These are phyloP conservation scores for Himalopsyche japonica DNA, from an alignment of 2,888 invertebrate species.

Conservation along the genomic window DNA sequence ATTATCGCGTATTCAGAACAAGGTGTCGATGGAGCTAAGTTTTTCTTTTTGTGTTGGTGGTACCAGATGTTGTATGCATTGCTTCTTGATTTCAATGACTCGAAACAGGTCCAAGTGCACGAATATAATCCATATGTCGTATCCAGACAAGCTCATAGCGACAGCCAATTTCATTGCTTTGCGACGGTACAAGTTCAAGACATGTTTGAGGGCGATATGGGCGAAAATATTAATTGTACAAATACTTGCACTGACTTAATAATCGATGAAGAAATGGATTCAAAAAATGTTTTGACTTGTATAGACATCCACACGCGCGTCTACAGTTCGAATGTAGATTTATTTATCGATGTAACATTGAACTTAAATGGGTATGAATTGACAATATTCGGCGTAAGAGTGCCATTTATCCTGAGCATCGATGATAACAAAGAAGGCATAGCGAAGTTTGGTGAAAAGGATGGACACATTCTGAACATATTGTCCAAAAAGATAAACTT, in stretches of 20 bases:
- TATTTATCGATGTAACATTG: conserved; percentile 41
- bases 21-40: background rate
- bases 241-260: conserved; percentile 6
- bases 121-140: conserved; percentile 22
- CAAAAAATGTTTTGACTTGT: conserved; percentile 17
- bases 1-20: conserved; percentile 3
- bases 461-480: conserved; percentile 44
- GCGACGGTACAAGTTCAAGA: conserved; percentile 19
- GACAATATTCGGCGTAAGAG: conserved; percentile 43
- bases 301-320: conserved; percentile 10
- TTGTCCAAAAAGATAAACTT: conserved; percentile 48
- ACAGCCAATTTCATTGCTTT: conserved; percentile 30
- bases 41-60: conserved; percentile 36
- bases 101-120: background rate
- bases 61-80: conserved; percentile 13
- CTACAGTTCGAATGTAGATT: background rate
- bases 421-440: conserved; percentile 30
- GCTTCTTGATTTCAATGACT: conserved; percentile 11
- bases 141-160: background rate
- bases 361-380: conserved; percentile 47
- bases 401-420: conserved; percentile 44
- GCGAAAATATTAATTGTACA: conserved; percentile 16
- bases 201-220: conserved; percentile 24
- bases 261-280: background rate
- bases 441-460: conserved; percentile 44